phyloP scores from a whole-genome alignment of 2,888 invertebrate genomes.

The Apantesis nais region DNA sequence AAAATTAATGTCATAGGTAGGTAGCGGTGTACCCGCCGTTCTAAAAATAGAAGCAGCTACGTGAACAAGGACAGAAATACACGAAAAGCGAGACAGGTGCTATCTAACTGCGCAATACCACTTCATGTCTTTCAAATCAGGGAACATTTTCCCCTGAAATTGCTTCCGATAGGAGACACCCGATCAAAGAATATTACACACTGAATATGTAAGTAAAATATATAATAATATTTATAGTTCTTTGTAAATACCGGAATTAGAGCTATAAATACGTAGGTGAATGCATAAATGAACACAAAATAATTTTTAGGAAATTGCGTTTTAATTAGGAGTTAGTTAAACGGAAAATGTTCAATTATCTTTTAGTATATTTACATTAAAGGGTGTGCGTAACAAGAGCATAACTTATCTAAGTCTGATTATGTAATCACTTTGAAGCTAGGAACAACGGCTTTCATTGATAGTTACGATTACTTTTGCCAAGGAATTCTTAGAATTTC shows the following conservation, averaged over 20 bases:
- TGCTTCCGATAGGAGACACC: constrained; percentile 26
- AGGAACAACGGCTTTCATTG: neutral
- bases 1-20: constrained; percentile 37
- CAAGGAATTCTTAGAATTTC: too few species aligned
- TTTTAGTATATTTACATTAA: neutral
- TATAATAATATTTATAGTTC: neutral
- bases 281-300: neutral
- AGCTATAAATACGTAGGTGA: neutral
- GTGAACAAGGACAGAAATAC: constrained; percentile 44
- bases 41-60: constrained; percentile 67
- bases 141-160: constrained; percentile 21
- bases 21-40: constrained; percentile 43
- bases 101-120: constrained; percentile 29
- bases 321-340: neutral
- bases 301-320: too few species aligned
- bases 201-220: too few species aligned
- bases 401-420: neutral
- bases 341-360: too few species aligned
- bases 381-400: neutral
- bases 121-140: constrained; percentile 24
- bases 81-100: constrained; percentile 23
- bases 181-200: constrained; percentile 5
- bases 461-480: neutral
- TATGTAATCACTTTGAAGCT: too few species aligned
- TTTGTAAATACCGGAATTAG: neutral